Evolutionary conservation across 1,140 invertebrate species (phyloP), one percentile per base, ranked within the genome.

Genomic region (Branchinecta lindahli): DNA sequence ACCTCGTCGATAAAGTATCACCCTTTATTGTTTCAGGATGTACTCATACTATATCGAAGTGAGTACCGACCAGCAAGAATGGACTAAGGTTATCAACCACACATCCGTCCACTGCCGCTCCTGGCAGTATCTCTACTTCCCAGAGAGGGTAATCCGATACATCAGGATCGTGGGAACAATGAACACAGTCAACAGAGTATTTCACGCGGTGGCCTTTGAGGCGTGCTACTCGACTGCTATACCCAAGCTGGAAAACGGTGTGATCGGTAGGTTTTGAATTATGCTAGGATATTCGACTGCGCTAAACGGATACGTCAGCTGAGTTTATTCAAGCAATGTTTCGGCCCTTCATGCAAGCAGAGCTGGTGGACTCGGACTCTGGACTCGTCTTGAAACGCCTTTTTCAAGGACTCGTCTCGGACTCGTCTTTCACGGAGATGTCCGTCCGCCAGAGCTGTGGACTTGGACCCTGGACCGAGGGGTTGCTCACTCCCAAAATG

Each of bases 11-110:
- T 33, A 33, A 33, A 33, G 33, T 33, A 33, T 1, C 33, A 33
- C 33, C 33, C 33, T 33, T 33, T 33, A 33, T 33, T 70, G 69
- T 79, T 79, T 44, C 74, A 88, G 87, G 71, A 94, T 93, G 3
- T 98, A 98, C 82, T 95, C 93, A 0, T 99, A 98, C 80, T 97
- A 88, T 76, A 87, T 99, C 72, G 94, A 98, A 80, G 90, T 96
- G 10, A 97, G 93, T 0, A 91, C 96, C 81, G 92, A 98, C 84
- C 88, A 92, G 79, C 90, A 91, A 79, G 90, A 96, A 79, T 99
- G 96, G 94, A 85, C 91, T 69, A 84, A 87, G 71, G 87, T 98
- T 45, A 85, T 96, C 66, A 94, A 99, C 81, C 89, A 99, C 80
- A 88, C 88, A 68, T 81, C 86, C 68, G 96, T 90, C 81, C 87